These are phyloP conservation scores for Conus canariensis DNA, from an alignment of 2,888 invertebrate species.

Conservation along the genomic window DNA sequence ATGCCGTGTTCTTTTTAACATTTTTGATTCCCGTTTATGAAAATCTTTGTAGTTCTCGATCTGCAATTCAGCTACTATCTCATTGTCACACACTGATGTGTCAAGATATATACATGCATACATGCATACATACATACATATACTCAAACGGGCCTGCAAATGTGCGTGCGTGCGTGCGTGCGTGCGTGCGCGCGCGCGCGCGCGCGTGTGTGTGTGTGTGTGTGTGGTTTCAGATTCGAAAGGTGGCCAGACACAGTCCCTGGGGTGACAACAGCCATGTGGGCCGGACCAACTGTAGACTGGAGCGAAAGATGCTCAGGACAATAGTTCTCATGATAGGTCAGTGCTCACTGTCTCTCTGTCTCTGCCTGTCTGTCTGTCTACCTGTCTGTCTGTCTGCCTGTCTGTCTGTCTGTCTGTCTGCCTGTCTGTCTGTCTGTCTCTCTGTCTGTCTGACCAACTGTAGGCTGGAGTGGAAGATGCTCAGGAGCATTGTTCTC, in stretches of 20 bases:
- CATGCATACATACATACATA: background rate
- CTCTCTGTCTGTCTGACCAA: slow-evolving; percentile 61
- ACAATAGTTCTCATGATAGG: slow-evolving; percentile 55
- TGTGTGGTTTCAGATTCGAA: slow-evolving; percentile 55
- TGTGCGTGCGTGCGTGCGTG: background rate
- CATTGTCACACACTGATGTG: too few relatives aligned
- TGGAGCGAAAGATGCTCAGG: slow-evolving; percentile 55
- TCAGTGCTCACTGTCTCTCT: slow-evolving; percentile 35
- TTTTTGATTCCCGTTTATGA: too few relatives aligned
- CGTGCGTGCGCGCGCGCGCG: background rate
- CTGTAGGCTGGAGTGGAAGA: slow-evolving; percentile 52
- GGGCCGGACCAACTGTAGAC: slow-evolving; percentile 53
- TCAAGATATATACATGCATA: too few relatives aligned
- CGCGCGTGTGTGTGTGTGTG: slow-evolving; percentile 6
- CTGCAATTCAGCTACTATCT: too few relatives aligned
- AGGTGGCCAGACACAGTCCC: slow-evolving; percentile 55
- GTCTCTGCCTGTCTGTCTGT: too few relatives aligned
- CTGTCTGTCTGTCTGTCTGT: slow-evolving; percentile 3
- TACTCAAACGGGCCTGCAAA: background rate
- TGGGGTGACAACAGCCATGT: slow-evolving; percentile 67
- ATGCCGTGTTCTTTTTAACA: too few relatives aligned
- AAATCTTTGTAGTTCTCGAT: too few relatives aligned
- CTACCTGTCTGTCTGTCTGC: slow-evolving; percentile 27
- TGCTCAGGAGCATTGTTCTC: slow-evolving; percentile 54
- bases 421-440: slow-evolving; percentile 54